These are phyloP conservation scores for Phymanthus crucifer DNA, from an alignment of 92 coral and sea anemone species.

Conservation along the genomic window DNA sequence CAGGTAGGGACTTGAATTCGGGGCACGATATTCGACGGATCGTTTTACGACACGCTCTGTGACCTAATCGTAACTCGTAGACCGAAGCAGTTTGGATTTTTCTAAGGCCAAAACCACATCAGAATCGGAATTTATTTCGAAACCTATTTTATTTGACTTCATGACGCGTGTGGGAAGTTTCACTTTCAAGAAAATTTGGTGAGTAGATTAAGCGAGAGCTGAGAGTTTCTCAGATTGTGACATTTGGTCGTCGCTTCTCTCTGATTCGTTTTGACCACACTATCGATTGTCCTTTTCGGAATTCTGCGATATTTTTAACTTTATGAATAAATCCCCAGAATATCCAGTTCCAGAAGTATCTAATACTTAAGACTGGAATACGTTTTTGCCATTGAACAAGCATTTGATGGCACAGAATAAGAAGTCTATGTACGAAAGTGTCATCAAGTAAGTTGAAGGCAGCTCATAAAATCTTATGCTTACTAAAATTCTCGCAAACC, in stretches of 20 bases:
- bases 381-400: neutral
- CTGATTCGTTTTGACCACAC: neutral
- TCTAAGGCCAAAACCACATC: neutral
- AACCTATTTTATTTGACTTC: neutral
- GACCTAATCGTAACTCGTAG: conserved; percentile 2
- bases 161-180: neutral
- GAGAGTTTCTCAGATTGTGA: neutral
- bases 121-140: neutral
- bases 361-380: neutral
- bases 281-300: neutral
- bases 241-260: neutral
- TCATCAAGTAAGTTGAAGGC: neutral
- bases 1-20: conserved; percentile 3
- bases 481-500: neutral
- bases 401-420: neutral
- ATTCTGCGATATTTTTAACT: neutral
- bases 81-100: neutral
- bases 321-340: neutral
- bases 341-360: neutral
- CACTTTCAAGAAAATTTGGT: neutral
- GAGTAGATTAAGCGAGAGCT: neutral
- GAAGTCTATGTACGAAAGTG: neutral
- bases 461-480: neutral
- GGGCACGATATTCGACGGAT: neutral
- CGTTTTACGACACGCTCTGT: conserved; percentile 8